Evolutionary conservation across 2,113 vertebrate species (phyloP), one percentile per base, ranked within the genome.

Genomic region (Scytalopus superciliaris): DNA sequence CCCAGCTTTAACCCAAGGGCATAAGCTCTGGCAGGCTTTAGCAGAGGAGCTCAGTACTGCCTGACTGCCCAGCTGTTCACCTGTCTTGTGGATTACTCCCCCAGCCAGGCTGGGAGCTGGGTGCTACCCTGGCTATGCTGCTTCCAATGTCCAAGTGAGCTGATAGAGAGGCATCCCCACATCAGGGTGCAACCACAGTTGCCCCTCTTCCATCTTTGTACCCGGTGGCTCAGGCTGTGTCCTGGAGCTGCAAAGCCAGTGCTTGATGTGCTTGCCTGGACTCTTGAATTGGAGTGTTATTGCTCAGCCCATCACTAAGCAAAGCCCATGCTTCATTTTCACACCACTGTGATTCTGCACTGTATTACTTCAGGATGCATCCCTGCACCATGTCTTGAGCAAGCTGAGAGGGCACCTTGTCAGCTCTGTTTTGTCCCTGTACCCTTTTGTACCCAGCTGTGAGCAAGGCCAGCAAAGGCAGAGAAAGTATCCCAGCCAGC

Each of bases 331-430:
- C 59, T 69, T 69, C 2, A 1, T 31, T 57, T 80, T 74, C 73
- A 53, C 25, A 35, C 13, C 0, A 0, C 47, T 0, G 0, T 62
- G 17, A 53, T 21, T 25, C 60, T 37, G 60, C 66, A 31, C 47
- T 44, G 53, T 16, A 31, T 83, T 47, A 35, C 56, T 74, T 68
- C 52, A 22, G 59, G 82, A 35, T 55, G 53, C 19, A 30, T 49
- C 40, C 37, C 19, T 35, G 35, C 28, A 19, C 31, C 1, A 1
- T 12, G 31, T 35, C 39, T 79, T 21, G 12, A 70, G 35, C 1
- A 3, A 89, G 35, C 52, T 42, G 45, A 63, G 72, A 73, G 28
- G 37, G 50, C 47, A 74, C 47, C n/a, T 57, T 70, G 55, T 95
- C 80, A 74, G 37, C 47, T 94, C 27, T 68, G 16, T 9, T 91